Evolutionary conservation across 2,888 invertebrate genomes (phyloP).

Genomic region (Colletes collaris): DNA sequence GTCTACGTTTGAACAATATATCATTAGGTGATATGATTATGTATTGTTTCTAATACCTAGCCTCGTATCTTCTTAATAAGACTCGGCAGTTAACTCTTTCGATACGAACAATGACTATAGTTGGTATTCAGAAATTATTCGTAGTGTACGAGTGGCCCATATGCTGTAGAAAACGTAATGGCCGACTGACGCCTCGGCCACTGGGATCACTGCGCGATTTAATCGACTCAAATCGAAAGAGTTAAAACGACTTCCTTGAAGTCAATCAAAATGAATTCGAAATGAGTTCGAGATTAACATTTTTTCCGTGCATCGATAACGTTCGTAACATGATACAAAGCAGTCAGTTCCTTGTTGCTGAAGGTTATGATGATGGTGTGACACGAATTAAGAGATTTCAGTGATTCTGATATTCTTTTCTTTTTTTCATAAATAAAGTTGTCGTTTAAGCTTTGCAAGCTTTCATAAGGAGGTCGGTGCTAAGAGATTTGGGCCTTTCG

Average conservation of each 20-base stretch:
- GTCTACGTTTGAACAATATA: slow-evolving; percentile 56
- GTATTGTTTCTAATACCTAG: slow-evolving; percentile 52
- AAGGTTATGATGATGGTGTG: slow-evolving; percentile 48
- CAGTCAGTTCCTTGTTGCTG: slow-evolving; percentile 41
- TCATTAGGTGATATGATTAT: slow-evolving; percentile 44
- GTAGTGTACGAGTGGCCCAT: too few relatives aligned
- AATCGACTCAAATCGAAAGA: too few relatives aligned
- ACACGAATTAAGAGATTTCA: slow-evolving; percentile 41
- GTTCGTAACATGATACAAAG: slow-evolving; percentile 48
- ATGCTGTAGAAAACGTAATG: too few relatives aligned
- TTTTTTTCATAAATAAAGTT: slow-evolving; percentile 41
- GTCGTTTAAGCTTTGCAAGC: slow-evolving; percentile 76
- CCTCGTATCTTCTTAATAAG: slow-evolving; percentile 40
- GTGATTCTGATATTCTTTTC: slow-evolving; percentile 45
- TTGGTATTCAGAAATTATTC: too few relatives aligned
- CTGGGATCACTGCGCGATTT: too few relatives aligned
- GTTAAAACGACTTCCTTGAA: slow-evolving; percentile 46
- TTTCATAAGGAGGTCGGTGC: slow-evolving; percentile 81
- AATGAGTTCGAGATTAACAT: slow-evolving; percentile 40
- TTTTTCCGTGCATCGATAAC: slow-evolving; percentile 35
- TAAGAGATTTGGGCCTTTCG: slow-evolving; percentile 92
- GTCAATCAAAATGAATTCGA: slow-evolving; percentile 55
- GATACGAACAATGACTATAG: too few relatives aligned
- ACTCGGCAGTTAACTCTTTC: slow-evolving; percentile 19
- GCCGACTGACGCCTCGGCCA: too few relatives aligned